Percentiles rank a stretch among this genome's conserved stretches.
phyloP scores from a whole-genome alignment of 2,888 invertebrate genomes.

The Aphrophora alni region DNA sequence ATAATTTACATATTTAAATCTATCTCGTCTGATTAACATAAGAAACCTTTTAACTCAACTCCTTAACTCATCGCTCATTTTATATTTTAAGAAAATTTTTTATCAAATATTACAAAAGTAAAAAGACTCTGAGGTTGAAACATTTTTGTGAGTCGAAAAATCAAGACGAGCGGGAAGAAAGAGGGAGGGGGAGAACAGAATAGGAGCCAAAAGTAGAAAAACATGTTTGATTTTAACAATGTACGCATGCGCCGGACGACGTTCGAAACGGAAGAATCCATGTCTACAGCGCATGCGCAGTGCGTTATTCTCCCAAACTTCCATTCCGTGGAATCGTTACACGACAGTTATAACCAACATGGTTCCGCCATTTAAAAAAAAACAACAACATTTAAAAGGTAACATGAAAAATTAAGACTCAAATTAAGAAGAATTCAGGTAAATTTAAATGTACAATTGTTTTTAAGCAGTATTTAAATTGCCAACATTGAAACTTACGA shows the following conservation, averaged over 20 bases:
- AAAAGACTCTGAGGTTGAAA: not conserved
- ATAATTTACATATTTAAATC: not conserved
- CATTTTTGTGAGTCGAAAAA: not conserved
- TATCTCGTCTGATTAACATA: not conserved
- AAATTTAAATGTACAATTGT: not conserved
- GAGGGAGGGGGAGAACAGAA: not conserved
- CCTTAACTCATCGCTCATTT: not conserved
- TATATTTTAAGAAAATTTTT: not conserved
- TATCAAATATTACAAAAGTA: not conserved
- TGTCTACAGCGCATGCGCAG: not conserved
- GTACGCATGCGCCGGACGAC: not conserved
- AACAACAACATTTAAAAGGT: slow-evolving; percentile 2
- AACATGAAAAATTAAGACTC: not conserved
- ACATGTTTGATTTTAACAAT: not conserved
- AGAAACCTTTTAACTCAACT: not conserved
- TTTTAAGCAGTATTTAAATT: not conserved
- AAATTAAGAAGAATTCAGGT: not conserved
- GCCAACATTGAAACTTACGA: not conserved
- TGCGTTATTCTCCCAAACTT: not conserved
- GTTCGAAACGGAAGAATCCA: not conserved
- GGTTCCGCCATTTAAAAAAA: not conserved
- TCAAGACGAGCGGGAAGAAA: not conserved
- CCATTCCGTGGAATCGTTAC: not conserved
- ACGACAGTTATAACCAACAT: not conserved
- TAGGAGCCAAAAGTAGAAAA: not conserved